Conservation (phyloP, 1,140 invertebrate species). For the silkworm (Bombyx mori) region DNA sequence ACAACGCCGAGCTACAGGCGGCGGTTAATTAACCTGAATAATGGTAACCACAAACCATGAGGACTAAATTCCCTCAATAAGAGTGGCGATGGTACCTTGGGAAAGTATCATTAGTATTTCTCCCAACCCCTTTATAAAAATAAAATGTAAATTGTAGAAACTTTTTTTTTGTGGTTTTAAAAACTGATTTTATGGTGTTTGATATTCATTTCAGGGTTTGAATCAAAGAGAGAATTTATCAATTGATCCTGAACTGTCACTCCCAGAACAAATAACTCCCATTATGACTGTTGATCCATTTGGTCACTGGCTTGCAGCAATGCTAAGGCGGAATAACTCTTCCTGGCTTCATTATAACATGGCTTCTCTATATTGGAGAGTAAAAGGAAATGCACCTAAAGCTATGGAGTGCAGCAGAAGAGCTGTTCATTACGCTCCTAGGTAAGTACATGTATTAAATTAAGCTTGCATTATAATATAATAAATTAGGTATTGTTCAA, state of each 20-base stretch:
- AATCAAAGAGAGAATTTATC: constrained; percentile 76
- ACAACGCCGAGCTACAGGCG: too few relatives aligned
- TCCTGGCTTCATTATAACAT: constrained; percentile 91
- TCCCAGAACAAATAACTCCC: constrained; percentile 75
- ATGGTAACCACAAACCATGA: too few relatives aligned
- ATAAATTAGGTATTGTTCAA: too few relatives aligned
- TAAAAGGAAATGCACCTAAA: constrained; percentile 82
- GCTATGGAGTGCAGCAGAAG: constrained; percentile 86
- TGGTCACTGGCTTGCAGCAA: constrained; percentile 76
- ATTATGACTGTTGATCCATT: constrained; percentile 77
- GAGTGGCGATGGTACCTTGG: too few relatives aligned
- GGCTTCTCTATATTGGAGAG: constrained; percentile 88
- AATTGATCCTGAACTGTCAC: constrained; percentile 75
- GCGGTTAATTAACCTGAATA: too few relatives aligned
- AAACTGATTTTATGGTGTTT: background rate
- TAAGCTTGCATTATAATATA: too few relatives aligned
- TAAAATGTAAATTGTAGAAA: too few relatives aligned
- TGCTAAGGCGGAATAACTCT: constrained; percentile 78
- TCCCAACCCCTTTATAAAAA: too few relatives aligned
- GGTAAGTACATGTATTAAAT: constrained; percentile 62
- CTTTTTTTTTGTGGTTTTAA: background rate
- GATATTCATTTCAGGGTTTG: constrained; percentile 69
- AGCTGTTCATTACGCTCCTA: constrained; percentile 84
- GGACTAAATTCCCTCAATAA: too few relatives aligned
- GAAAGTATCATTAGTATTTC: too few relatives aligned